Conservation (phyloP, 2,888 invertebrate genomes). For the Lysandra coridon region DNA sequence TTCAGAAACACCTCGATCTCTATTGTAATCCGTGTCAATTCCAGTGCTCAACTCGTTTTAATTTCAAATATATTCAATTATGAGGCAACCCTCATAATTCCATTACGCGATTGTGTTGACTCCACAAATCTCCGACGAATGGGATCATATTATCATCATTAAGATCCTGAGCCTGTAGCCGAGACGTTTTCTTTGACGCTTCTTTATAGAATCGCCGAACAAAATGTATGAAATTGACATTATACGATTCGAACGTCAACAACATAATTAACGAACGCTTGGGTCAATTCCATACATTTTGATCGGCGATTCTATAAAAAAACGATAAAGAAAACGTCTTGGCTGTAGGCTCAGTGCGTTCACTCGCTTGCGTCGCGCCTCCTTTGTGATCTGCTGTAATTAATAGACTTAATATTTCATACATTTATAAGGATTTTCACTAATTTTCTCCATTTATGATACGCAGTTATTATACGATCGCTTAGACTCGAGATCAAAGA, state of each 20-base stretch:
- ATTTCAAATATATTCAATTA: slow-evolving; percentile 28
- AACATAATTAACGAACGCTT: too few species aligned
- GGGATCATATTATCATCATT: slow-evolving; percentile 63
- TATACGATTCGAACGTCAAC: too few species aligned
- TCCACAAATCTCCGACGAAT: slow-evolving; percentile 55
- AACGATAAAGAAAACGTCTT: too few species aligned
- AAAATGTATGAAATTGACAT: too few species aligned
- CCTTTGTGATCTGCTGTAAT: slow-evolving; percentile 67
- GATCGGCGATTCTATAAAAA: too few species aligned
- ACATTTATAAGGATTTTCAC: slow-evolving; percentile 62
- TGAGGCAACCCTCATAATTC: slow-evolving; percentile 31
- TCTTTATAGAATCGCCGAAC: too few species aligned
- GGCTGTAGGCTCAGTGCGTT: slow-evolving; percentile 31
- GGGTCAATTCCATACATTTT: too few species aligned
- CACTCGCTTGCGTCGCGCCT: slow-evolving; percentile 56
- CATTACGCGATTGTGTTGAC: slow-evolving; percentile 49
- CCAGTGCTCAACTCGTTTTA: not conserved
- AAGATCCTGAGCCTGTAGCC: slow-evolving; percentile 50
- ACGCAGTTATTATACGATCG: slow-evolving; percentile 55
- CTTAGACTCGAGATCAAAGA: slow-evolving; percentile 38
- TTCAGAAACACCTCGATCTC: not conserved
- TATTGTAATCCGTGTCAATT: slow-evolving; percentile 19
- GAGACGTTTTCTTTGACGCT: too few species aligned
- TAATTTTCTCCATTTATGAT: slow-evolving; percentile 57
- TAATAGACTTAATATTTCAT: slow-evolving; percentile 72